phyloP scores from a whole-genome alignment of 2,888 invertebrate species.

The Yponomeuta sedellus region DNA sequence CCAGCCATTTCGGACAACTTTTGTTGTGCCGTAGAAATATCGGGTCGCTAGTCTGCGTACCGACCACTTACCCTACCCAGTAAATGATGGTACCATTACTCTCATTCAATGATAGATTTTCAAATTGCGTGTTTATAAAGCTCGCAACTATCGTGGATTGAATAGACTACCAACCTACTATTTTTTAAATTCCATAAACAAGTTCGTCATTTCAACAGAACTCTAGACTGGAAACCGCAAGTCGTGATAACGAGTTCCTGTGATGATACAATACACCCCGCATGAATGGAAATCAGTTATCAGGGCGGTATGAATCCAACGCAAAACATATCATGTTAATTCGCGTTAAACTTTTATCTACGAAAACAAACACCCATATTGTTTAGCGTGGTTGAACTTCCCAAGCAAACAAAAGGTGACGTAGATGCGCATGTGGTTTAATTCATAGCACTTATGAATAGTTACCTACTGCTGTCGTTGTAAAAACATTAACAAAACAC shows the following conservation, averaged over 20 bases:
- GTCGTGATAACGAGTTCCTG: constrained; percentile 44
- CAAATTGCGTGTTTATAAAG: no score
- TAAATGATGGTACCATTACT: no score
- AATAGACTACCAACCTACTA: no score
- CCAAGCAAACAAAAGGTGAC: constrained; percentile 37
- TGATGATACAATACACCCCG: constrained; percentile 30
- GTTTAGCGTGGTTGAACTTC: constrained; percentile 28
- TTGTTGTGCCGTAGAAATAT: no score
- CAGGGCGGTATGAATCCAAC: constrained; percentile 22
- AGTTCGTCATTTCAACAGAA: neutral
- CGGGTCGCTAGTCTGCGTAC: no score
- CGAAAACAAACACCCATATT: constrained; percentile 6
- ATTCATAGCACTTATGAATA: neutral
- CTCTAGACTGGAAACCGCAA: constrained; percentile 31
- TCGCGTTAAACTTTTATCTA: constrained; percentile 5
- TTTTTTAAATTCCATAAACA: neutral
- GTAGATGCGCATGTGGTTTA: constrained; percentile 27
- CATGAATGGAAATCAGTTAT: constrained; percentile 29
- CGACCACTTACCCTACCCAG: no score
- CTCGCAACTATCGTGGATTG: no score
- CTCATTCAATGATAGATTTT: no score
- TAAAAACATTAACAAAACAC: neutral
- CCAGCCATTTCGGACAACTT: no score
- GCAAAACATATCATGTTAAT: constrained; percentile 19
- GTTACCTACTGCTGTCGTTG: neutral